Evolutionary conservation across 1,140 invertebrate species (phyloP), one percentile per base, ranked within the genome.

Genomic region (Drosophila asahinai): DNA sequence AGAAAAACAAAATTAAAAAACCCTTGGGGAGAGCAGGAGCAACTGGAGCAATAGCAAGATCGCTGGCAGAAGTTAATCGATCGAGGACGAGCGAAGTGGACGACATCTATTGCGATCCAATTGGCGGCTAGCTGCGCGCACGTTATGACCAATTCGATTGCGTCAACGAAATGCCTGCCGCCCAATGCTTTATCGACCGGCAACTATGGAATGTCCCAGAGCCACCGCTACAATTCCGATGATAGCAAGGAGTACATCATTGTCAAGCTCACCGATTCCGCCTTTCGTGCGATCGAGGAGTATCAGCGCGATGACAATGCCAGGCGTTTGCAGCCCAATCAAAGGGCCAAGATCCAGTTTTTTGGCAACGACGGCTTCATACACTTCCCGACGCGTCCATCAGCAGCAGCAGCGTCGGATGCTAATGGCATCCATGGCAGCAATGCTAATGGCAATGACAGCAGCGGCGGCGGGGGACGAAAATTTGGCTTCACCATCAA

Each of bases 231-330:
- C 60, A 96, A 96, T 94, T 96, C 96, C 94, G 95, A 96, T 95
- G 96, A 96, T 94, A 96, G 96, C 94, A 98, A 98, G 95, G 96
- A 97, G 92, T 95, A 98, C 93, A 96, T 98, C 94, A 98, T 98
- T 94, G 97, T 98, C 93, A 98, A 98, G 95, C 95, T 98, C 92
- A 98, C 97, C 87, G 98, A 98, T 95, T 98, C 98, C 72, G 97
- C 97, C 80, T 95, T 96, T 84, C 97, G 96, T 94, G 96, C 97
- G 92, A 97, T 98, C 94, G 97, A 98, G 93, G 97, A 98, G 93
- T 98, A 96, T 94, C 93, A 97, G 90, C 96, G 95, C 93, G 97
- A 96, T 95, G 95, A 95, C 54, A 71, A 87, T 62, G 76, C 80
- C 71, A 91, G 84, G 51, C 80, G 89, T 12, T 55, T 92, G 45